Conservation (phyloP, 2,797 vertebrate species). For the Rhinichthys osculus region DNA sequence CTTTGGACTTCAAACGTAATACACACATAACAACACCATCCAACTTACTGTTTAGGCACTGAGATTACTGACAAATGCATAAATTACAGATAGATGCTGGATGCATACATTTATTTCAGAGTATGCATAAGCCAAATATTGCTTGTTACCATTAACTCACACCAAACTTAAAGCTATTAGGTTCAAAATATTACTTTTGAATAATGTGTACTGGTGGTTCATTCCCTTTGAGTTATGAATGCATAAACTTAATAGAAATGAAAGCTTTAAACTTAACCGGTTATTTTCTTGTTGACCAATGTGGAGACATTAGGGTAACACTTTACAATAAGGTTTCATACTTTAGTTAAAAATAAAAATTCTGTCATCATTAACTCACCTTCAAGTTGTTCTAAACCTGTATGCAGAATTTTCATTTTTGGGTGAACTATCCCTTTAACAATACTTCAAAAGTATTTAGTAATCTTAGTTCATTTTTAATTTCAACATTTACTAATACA, state of each 20-base stretch:
- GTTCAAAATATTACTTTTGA: constrained; percentile 13
- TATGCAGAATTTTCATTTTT: background rate
- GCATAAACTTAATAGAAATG: background rate
- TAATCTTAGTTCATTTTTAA: background rate
- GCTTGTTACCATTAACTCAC: constrained; percentile 42
- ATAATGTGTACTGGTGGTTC: background rate
- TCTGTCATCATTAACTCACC: background rate
- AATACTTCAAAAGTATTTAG: background rate
- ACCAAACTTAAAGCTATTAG: constrained; percentile 25
- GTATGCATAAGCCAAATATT: constrained; percentile 54
- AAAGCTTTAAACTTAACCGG: background rate
- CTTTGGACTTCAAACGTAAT: constrained; percentile 28
- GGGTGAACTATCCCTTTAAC: background rate
- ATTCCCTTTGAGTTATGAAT: background rate
- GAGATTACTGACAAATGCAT: constrained; percentile 54
- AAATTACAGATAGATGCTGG: constrained; percentile 33
- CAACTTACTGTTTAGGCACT: constrained; percentile 63
- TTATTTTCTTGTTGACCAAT: background rate
- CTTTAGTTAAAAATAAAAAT: background rate
- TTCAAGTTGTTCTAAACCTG: too few species aligned
- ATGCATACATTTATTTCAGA: constrained; percentile 49
- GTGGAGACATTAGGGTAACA: background rate
- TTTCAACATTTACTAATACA: background rate
- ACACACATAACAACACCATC: constrained; percentile 67
- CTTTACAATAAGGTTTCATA: background rate